phyloP scores from a whole-genome alignment of 2,113 vertebrate species.

The Ochotona curzoniae region DNA sequence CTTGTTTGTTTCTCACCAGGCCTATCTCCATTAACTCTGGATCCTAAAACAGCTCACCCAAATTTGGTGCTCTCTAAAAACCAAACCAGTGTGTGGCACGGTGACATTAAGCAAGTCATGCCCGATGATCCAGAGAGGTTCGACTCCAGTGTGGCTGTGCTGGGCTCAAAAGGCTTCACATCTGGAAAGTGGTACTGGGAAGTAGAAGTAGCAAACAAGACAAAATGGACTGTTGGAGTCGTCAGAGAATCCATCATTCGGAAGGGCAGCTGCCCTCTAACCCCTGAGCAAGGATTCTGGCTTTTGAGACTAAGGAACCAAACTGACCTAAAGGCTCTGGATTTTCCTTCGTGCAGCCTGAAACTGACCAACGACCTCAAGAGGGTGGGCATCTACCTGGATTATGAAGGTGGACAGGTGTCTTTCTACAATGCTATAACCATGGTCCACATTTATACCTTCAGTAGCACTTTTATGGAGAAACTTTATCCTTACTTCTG shows the following conservation, averaged over 20 bases:
- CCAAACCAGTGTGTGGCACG: constrained; percentile 80
- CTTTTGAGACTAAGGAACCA: constrained; percentile 83
- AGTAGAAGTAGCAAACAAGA: constrained; percentile 83
- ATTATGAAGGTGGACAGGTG: constrained; percentile 84
- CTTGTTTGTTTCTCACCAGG: constrained; percentile 72
- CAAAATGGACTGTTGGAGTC: constrained; percentile 85
- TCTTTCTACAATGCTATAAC: constrained; percentile 82
- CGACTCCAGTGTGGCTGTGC: constrained; percentile 83
- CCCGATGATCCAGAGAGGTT: constrained; percentile 83
- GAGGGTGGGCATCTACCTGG: constrained; percentile 83
- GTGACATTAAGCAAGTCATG: constrained; percentile 77
- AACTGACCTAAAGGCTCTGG: constrained; percentile 82
- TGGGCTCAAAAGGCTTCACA: constrained; percentile 81
- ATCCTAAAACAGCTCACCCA: constrained; percentile 84
- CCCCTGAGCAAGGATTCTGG: constrained; percentile 85
- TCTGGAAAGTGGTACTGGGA: constrained; percentile 86
- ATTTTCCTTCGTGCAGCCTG: constrained; percentile 75
- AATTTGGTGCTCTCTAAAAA: constrained; percentile 82
- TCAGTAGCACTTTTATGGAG: constrained; percentile 77
- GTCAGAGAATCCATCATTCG: constrained; percentile 82
- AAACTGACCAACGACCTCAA: not conserved
- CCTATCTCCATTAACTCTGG: constrained; percentile 81
- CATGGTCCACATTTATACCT: constrained; percentile 84
- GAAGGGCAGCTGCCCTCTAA: constrained; percentile 83
- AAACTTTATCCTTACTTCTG: constrained; percentile 84